These are phyloP conservation scores for Pelecanus crispus DNA, from an alignment of 2,113 vertebrate species.

Conservation along the genomic window DNA sequence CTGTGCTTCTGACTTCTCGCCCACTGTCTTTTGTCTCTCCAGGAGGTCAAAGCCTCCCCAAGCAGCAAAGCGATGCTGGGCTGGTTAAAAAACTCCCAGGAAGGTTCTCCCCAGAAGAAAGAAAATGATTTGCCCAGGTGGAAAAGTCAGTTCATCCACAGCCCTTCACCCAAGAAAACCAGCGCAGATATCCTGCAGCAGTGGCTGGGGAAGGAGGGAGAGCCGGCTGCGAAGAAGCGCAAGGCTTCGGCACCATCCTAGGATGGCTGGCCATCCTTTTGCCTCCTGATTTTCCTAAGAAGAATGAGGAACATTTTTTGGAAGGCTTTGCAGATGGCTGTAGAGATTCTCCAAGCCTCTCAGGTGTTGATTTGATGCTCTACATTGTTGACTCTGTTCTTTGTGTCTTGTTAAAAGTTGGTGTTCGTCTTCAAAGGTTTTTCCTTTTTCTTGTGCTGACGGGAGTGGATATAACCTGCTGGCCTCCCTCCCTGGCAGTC, in stretches of 20 bases:
- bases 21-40: background rate
- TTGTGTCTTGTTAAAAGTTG: background rate
- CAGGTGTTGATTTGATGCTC: background rate
- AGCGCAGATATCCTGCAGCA: constrained; percentile 38
- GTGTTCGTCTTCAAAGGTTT: background rate
- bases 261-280: background rate
- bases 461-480: background rate
- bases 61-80: constrained; percentile 82
- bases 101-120: constrained; percentile 76
- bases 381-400: background rate
- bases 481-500: background rate
- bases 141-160: constrained; percentile 63
- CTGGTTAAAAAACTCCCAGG: constrained; percentile 78
- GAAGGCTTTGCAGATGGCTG: background rate
- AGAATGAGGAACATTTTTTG: background rate
- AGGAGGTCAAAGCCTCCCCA: constrained; percentile 75
- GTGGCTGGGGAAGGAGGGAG: constrained; percentile 71
- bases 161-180: constrained; percentile 41
- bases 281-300: background rate
- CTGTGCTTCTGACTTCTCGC: background rate
- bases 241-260: constrained; percentile 2
- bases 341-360: background rate
- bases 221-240: constrained; percentile 68
- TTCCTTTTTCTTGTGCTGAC: background rate
- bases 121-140: constrained; percentile 44